A percentile compares a stretch with the other conserved stretches of the same genome.
phyloP scores from a whole-genome alignment of 2,113 vertebrate species.

The Polypterus senegalus region DNA sequence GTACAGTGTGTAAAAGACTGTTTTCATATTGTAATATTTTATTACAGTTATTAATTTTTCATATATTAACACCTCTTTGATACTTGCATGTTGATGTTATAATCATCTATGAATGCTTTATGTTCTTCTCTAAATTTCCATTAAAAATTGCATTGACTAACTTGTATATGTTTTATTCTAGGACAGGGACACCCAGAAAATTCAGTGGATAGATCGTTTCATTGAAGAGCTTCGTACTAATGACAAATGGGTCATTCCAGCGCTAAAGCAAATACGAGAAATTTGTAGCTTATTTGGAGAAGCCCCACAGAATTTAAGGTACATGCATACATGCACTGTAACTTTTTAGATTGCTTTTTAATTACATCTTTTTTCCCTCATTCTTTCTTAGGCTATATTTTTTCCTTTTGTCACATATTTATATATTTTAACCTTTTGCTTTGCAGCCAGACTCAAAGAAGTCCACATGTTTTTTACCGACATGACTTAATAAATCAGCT shows the following conservation, averaged over 20 bases:
- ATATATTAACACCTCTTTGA: too few species aligned
- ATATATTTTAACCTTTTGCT: slow-evolving; percentile 27
- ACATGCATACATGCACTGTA: slow-evolving; percentile 18
- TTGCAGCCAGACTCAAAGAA: slow-evolving; percentile 90
- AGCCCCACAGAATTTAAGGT: slow-evolving; percentile 97
- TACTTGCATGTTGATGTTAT: too few species aligned
- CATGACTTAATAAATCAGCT: slow-evolving; percentile 98
- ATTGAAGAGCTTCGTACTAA: slow-evolving; percentile 98
- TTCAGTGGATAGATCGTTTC: slow-evolving; percentile 98
- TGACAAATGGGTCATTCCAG: slow-evolving; percentile 98
- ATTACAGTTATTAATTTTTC: too few species aligned
- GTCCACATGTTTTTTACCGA: slow-evolving; percentile 94
- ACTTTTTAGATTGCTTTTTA: too few species aligned
- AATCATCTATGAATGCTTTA: too few species aligned
- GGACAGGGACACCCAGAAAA: slow-evolving; percentile 97
- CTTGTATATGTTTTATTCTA: slow-evolving; percentile 39
- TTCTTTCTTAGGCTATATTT: too few species aligned
- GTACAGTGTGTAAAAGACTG: too few species aligned
- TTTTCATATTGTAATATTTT: too few species aligned
- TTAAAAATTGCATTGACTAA: slow-evolving; percentile 8
- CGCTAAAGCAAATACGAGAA: slow-evolving; percentile 96
- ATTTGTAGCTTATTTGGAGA: slow-evolving; percentile 98
- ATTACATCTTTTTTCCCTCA: too few species aligned
- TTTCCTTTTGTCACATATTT: background rate
- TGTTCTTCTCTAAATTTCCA: background rate